Base-by-base conservation (phyloP, 2,888 invertebrate genomes). In the Napeogenes inachia region DNA sequence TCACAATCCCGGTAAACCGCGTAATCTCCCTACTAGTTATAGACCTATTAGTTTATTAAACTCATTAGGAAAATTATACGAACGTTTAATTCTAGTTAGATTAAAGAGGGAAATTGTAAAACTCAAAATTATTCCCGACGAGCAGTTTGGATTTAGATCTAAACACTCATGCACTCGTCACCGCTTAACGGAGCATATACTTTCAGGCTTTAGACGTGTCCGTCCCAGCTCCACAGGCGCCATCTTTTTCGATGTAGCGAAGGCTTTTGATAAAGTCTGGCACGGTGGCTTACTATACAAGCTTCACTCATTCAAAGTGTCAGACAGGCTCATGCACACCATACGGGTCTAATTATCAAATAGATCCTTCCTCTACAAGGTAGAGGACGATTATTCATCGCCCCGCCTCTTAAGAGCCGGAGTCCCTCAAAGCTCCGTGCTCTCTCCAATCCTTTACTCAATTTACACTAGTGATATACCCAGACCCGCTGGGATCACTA, bases 111-210 rank as follows among this genome's bases (percentile, higher is more conserved):
- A 45, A 13, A 12, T 60, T n/a, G 12, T 32, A 30, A 42, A 38
- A 33, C 45, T 55, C 2, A 54, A 54, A 2, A 45, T 70, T 0
- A 13, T 68, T 2, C 45, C 45, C 0, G 54, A 65, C 8, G 67
- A 70, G 45, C 66, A 70, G 33, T 69, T 69, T 30, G 68, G 65
- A 4, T 68, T 68, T n/a, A 47, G 66, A 30, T 13, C 61, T 30
- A 38, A 32, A 3, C 65, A 66, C 32, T 65, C 59, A 0, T 63
- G 65, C 10, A 21, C 59, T 2, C 58, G 65, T 1, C 66, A 66
- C 60, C 61, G 63, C 56, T 67, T 32, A 21, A 21, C 21, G 21
- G 21, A 21, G 21, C 21, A 21, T 1, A 21, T 21, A 21, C 21
- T 21, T 1, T 21, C 21, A 1, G 21, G 21, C 21, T 21, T 21